These are phyloP conservation scores for Dysdera silvatica DNA, from an alignment of 1,140 invertebrate genomes.

Conservation along the genomic window DNA sequence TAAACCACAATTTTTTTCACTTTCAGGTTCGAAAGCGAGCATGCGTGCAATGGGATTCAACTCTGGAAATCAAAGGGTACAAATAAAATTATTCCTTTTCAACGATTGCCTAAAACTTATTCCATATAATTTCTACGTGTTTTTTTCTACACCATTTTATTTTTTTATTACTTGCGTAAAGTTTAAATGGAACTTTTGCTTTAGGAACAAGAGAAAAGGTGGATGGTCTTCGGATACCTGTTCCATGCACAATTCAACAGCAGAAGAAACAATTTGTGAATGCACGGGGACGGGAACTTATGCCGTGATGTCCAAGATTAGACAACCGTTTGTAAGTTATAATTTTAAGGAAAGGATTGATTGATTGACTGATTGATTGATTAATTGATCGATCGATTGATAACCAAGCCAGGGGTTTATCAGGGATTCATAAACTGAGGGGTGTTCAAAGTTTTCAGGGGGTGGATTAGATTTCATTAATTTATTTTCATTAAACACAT, in stretches of 20 bases:
- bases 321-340: slow-evolving; percentile 15
- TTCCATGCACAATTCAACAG: slow-evolving; percentile 2
- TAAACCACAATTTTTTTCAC: background rate
- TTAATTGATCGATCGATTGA: too few species aligned
- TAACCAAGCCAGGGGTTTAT: too few species aligned
- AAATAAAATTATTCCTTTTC: background rate
- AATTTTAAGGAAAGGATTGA: background rate
- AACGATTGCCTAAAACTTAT: background rate
- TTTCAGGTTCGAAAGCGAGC: slow-evolving; percentile 14
- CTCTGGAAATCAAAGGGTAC: slow-evolving; percentile 12
- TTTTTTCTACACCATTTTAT: background rate
- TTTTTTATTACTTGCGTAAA: background rate
- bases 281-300: slow-evolving; percentile 14
- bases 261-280: slow-evolving; percentile 13
- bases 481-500: too few species aligned
- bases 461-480: too few species aligned
- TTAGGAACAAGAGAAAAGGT: slow-evolving; percentile 1
- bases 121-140: background rate
- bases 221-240: slow-evolving; percentile 16
- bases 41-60: slow-evolving; percentile 17
- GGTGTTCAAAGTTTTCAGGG: too few species aligned
- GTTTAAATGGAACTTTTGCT: background rate
- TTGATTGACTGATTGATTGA: too few species aligned
- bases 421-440: too few species aligned
- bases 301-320: slow-evolving; percentile 18